Evolutionary conservation across 1,140 invertebrate genomes (phyloP).

Genomic region (Drosophila melanica): DNA sequence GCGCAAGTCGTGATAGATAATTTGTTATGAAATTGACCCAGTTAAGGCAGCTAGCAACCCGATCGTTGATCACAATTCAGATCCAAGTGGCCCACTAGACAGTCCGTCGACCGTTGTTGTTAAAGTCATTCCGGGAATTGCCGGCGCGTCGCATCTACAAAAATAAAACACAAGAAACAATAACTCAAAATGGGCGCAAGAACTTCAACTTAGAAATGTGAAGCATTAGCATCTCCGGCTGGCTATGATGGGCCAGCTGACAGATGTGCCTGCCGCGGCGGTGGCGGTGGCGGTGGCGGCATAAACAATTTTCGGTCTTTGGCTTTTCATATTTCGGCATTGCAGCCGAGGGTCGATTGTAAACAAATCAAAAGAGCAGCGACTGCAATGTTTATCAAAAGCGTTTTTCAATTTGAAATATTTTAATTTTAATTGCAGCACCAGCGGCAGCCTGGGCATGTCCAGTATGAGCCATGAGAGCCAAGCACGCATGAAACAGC

Average conservation of each 20-base stretch:
- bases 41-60: slow-evolving; percentile 12
- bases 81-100: slow-evolving; percentile 61
- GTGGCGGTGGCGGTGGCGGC: slow-evolving; percentile 21
- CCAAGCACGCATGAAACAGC: slow-evolving; percentile 80
- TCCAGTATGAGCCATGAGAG: slow-evolving; percentile 81
- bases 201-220: slow-evolving; percentile 55
- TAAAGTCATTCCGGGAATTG: slow-evolving; percentile 68
- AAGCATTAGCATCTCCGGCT: slow-evolving; percentile 52
- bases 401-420: slow-evolving; percentile 14
- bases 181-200: slow-evolving; percentile 60
- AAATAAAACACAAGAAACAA: slow-evolving; percentile 60
- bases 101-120: slow-evolving; percentile 54
- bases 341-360: slow-evolving; percentile 52
- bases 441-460: slow-evolving; percentile 67
- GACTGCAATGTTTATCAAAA: slow-evolving; percentile 58
- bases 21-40: slow-evolving; percentile 55
- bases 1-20: background rate
- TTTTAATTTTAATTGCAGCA: slow-evolving; percentile 50
- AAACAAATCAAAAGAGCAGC: slow-evolving; percentile 55
- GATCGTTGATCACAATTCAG: slow-evolving; percentile 11
- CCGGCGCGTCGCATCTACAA: slow-evolving; percentile 48
- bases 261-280: slow-evolving; percentile 60
- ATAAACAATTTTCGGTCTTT: slow-evolving; percentile 60
- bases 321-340: slow-evolving; percentile 62
- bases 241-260: slow-evolving; percentile 67